Evolutionary conservation across 1,140 invertebrate species (phyloP).

Genomic region (Eumeta japonica): DNA sequence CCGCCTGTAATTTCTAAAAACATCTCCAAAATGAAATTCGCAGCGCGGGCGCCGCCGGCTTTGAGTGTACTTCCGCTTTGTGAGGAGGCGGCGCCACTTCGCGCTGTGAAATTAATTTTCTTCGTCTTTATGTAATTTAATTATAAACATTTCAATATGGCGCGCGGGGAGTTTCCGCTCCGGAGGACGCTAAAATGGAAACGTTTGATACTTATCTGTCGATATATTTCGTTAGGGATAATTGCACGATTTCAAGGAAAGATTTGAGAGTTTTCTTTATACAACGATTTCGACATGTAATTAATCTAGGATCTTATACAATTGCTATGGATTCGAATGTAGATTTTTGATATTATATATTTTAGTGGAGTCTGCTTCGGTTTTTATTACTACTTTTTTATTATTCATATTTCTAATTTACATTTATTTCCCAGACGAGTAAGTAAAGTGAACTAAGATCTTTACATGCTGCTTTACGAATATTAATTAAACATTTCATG

Average conservation of each 20-base stretch:
- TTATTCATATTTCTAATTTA: too few species aligned
- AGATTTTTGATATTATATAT: too few species aligned
- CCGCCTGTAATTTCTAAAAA: constrained; percentile 47
- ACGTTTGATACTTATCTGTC: constrained; percentile 56
- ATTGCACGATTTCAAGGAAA: constrained; percentile 41
- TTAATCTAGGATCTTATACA: too few species aligned
- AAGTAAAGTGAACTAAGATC: too few species aligned
- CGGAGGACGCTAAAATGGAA: constrained; percentile 53
- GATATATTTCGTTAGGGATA: constrained; percentile 50
- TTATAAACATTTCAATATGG: constrained; percentile 59
- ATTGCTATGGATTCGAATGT: too few species aligned
- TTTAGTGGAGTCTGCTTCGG: constrained; percentile 18
- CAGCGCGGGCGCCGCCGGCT: constrained; percentile 34
- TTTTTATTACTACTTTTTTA: not conserved
- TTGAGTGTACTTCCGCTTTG: constrained; percentile 43
- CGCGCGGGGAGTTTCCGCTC: constrained; percentile 48
- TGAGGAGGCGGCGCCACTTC: constrained; percentile 36
- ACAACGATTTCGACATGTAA: too few species aligned
- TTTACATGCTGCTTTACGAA: too few species aligned
- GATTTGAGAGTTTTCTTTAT: too few species aligned
- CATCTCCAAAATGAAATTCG: constrained; percentile 54
- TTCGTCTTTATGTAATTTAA: constrained; percentile 59
- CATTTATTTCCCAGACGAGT: too few species aligned
- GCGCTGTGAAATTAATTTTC: constrained; percentile 56
- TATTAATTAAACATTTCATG: too few species aligned